These are phyloP conservation scores for Teleogryllus occipitalis DNA, from an alignment of 1,140 invertebrate genomes.

Conservation along the genomic window DNA sequence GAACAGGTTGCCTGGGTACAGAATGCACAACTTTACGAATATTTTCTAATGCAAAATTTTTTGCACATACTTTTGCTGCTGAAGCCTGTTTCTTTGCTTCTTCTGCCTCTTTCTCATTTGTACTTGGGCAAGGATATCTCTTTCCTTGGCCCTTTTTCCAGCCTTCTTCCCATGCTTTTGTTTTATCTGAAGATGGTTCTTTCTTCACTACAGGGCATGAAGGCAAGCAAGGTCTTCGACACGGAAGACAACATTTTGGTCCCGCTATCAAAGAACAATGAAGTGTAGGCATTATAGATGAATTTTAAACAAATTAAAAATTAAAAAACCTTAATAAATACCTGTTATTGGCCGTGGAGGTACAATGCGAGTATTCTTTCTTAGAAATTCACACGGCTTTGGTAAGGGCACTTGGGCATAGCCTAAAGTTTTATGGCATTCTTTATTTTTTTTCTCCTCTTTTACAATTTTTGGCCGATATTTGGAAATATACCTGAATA, in stretches of 20 bases:
- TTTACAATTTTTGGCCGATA: background rate
- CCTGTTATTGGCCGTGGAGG: background rate
- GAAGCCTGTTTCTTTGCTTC: background rate
- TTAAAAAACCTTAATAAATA: background rate
- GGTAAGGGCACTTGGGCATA: slow-evolving; percentile 7
- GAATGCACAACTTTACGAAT: background rate
- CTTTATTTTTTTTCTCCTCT: slow-evolving; percentile 8
- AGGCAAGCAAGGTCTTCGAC: background rate
- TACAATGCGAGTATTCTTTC: slow-evolving; percentile 9
- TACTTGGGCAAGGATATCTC: background rate
- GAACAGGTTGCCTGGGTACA: background rate
- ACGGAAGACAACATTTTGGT: background rate
- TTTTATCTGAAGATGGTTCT: background rate
- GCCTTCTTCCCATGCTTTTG: background rate
- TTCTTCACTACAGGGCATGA: background rate
- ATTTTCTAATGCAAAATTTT: background rate
- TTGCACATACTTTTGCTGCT: background rate
- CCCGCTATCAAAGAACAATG: background rate
- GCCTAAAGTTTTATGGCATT: slow-evolving; percentile 14
- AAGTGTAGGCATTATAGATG: background rate
- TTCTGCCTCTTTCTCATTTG: background rate
- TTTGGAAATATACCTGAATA: background rate
- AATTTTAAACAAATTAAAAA: background rate
- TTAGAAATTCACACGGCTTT: slow-evolving; percentile 14
- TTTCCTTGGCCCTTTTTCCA: background rate